These are phyloP conservation scores for Pteruthius melanotis DNA, from an alignment of 2,113 vertebrate species.

Conservation along the genomic window DNA sequence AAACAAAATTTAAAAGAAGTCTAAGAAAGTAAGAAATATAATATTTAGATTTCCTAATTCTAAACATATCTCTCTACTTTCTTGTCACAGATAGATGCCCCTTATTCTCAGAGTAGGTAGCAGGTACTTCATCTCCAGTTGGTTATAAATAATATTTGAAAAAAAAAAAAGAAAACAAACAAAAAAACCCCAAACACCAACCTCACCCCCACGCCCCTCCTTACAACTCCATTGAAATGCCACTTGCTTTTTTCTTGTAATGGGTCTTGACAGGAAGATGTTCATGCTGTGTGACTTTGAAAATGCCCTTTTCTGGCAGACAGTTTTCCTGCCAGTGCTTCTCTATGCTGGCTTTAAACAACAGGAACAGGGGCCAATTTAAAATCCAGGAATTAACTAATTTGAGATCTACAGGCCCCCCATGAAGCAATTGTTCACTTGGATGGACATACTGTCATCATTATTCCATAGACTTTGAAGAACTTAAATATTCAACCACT, in stretches of 20 bases:
- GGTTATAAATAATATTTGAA: not conserved
- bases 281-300: conserved; percentile 63
- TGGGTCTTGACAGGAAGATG: conserved; percentile 49
- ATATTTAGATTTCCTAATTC: not conserved
- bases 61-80: not conserved
- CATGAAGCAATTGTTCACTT: conserved; percentile 39
- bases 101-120: not conserved
- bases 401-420: not conserved
- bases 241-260: conserved; percentile 51
- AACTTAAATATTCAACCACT: not conserved
- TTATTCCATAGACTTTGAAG: conserved; percentile 40
- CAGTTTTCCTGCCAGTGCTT: conserved; percentile 7
- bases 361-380: conserved; percentile 34
- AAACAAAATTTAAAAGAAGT: not conserved
- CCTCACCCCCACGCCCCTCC: fast-evolving
- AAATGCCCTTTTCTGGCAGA: conserved; percentile 51
- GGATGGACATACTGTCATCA: conserved; percentile 1
- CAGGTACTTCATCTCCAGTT: not conserved
- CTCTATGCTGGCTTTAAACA: conserved; percentile 41
- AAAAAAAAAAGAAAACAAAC: not conserved
- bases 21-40: not conserved
- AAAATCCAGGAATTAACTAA: conserved; percentile 37
- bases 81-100: not conserved
- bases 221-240: conserved; percentile 16
- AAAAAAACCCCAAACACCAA: not conserved